Percentiles rank a stretch among this genome's conserved stretches.
Evolutionary conservation across 2,797 vertebrate genomes (phyloP).

Genomic region (Myotis vivesi): DNA sequence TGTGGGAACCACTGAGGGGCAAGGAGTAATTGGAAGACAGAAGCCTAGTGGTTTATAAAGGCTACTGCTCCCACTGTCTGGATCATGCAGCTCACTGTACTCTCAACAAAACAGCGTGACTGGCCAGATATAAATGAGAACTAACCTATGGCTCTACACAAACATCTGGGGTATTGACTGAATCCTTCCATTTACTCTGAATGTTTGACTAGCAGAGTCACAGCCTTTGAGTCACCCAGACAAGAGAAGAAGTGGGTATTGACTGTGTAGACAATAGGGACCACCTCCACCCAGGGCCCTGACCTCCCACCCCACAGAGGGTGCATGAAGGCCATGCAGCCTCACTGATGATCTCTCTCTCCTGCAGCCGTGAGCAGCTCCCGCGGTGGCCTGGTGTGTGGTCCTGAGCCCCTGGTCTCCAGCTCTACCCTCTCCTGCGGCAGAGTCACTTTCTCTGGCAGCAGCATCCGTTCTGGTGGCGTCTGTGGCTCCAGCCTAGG

Average conservation of each 20-base stretch:
- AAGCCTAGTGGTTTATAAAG: background rate
- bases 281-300: background rate
- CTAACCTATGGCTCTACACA: accelerated
- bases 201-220: background rate
- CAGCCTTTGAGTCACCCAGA: background rate
- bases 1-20: too few species aligned
- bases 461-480: background rate
- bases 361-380: conserved; percentile 72
- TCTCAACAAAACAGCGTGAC: background rate
- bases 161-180: background rate
- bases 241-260: background rate
- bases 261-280: background rate
- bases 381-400: conserved; percentile 45
- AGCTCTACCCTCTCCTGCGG: background rate
- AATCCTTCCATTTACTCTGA: background rate
- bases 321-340: background rate
- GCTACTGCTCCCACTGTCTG: background rate
- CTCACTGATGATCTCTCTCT: background rate
- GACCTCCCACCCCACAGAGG: background rate
- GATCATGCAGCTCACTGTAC: background rate
- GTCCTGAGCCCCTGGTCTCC: conserved; percentile 14
- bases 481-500: background rate
- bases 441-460: background rate
- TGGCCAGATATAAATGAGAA: background rate
- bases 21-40: background rate